Conservation (phyloP, 2,797 vertebrate genomes). For the Esox lucius region DNA sequence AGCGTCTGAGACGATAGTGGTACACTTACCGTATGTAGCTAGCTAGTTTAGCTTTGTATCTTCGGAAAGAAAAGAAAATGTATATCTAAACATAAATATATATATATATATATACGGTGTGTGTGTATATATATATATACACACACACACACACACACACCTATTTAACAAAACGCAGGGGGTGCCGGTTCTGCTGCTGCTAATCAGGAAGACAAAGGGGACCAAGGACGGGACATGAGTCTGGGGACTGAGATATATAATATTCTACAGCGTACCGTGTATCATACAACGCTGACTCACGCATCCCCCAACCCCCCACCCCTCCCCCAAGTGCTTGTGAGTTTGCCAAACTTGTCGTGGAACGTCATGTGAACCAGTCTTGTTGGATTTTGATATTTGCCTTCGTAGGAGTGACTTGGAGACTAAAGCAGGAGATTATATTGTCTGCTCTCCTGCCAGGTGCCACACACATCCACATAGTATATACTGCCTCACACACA, state of each 20-base stretch:
- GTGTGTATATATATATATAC: slow-evolving; percentile 44
- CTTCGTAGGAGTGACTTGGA: slow-evolving; percentile 34
- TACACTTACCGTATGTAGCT: slow-evolving; percentile 74
- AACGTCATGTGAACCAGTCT: slow-evolving; percentile 50
- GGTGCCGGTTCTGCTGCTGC: slow-evolving; percentile 65
- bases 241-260: slow-evolving; percentile 42
- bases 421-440: slow-evolving; percentile 27
- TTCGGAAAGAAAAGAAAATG: slow-evolving; percentile 64
- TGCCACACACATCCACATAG: background rate
- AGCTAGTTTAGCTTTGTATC: slow-evolving; percentile 69
- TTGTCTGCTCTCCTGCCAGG: slow-evolving; percentile 28
- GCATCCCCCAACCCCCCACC: slow-evolving; percentile 30
- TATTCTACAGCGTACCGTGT: slow-evolving; percentile 29
- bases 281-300: slow-evolving; percentile 44
- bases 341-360: slow-evolving; percentile 70
- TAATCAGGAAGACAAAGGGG: slow-evolving; percentile 47
- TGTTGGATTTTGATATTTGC: slow-evolving; percentile 46
- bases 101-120: slow-evolving; percentile 54
- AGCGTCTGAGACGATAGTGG: slow-evolving; percentile 72
- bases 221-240: slow-evolving; percentile 54
- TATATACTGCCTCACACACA: background rate
- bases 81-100: slow-evolving; percentile 35
- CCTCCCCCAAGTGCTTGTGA: slow-evolving; percentile 41
- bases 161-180: slow-evolving; percentile 27
- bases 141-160: background rate